phyloP scores from a whole-genome alignment of 2,888 invertebrate species.

The Andrena fulva region DNA sequence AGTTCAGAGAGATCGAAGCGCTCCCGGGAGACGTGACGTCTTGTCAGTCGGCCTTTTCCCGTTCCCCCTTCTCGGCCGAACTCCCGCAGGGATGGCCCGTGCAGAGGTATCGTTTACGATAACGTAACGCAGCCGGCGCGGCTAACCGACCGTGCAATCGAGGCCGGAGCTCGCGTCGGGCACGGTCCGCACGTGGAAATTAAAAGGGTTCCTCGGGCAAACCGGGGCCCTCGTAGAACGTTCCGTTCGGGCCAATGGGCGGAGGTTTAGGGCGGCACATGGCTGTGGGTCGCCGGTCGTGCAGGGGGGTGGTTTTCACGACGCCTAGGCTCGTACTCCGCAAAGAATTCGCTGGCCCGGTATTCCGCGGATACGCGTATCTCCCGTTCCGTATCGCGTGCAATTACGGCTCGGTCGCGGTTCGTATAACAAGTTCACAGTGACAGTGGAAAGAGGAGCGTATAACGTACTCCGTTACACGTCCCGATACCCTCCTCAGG shows the following conservation, averaged over 20 bases:
- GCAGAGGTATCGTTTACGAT: slow-evolving; percentile 45
- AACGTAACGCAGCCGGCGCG: slow-evolving; percentile 48
- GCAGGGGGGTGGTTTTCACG: slow-evolving; percentile 79
- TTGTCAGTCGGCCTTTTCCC: slow-evolving; percentile 66
- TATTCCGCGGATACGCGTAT: slow-evolving; percentile 6
- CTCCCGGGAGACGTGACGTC: slow-evolving; percentile 68
- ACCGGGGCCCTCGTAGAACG: slow-evolving; percentile 41
- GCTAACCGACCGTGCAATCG: background rate
- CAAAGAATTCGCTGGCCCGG: slow-evolving; percentile 17
- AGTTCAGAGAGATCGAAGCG: slow-evolving; percentile 70
- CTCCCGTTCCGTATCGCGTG: slow-evolving; percentile 21
- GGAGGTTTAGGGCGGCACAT: slow-evolving; percentile 80
- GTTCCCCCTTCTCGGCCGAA: slow-evolving; percentile 43
- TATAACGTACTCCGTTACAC: slow-evolving; percentile 30
- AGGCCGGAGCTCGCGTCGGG: background rate
- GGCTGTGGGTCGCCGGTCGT: slow-evolving; percentile 78
- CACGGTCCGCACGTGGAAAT: slow-evolving; percentile 33
- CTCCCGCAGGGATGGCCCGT: slow-evolving; percentile 61
- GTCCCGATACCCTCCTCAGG: slow-evolving; percentile 30
- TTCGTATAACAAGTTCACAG: slow-evolving; percentile 54
- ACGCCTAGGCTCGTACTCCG: slow-evolving; percentile 45
- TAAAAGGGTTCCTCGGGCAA: slow-evolving; percentile 13
- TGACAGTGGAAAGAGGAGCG: slow-evolving; percentile 61
- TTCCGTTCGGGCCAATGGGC: slow-evolving; percentile 66
- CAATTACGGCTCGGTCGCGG: slow-evolving; percentile 45